These are phyloP conservation scores for Cirrhinus mrigala DNA, from an alignment of 2,797 vertebrate genomes.

Conservation along the genomic window DNA sequence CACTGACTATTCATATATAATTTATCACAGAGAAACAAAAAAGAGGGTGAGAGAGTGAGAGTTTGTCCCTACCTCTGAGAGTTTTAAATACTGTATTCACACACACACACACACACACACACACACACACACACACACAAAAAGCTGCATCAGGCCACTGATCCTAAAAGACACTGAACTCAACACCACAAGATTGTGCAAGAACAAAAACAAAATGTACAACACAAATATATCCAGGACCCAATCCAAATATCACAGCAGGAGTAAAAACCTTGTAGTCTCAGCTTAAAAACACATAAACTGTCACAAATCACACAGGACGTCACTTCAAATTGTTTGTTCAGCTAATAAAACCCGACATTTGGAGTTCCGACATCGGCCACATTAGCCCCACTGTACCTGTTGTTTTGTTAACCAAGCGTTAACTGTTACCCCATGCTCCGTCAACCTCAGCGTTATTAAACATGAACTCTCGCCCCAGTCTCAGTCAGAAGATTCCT, in stretches of 20 bases:
- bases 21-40: constrained; percentile 44
- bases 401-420: constrained; percentile 23
- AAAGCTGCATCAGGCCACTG: not conserved
- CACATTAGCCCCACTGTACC: not conserved
- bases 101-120: constrained; percentile 16
- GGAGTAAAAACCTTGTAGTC: constrained; percentile 5
- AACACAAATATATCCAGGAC: constrained; percentile 19
- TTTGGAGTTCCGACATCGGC: not conserved
- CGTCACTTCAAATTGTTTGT: constrained; percentile 4
- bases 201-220: constrained; percentile 35
- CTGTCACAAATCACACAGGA: constrained; percentile 18
- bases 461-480: constrained; percentile 24
- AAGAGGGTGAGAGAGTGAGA: constrained; percentile 30
- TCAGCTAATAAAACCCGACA: constrained; percentile 15
- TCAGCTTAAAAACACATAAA: constrained; percentile 17
- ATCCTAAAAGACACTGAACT: constrained; percentile 5
- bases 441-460: not conserved
- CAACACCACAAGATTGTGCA: constrained; percentile 23
- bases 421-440: constrained; percentile 3
- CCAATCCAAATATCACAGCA: constrained; percentile 19
- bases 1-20: constrained; percentile 56
- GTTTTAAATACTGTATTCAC: constrained; percentile 38
- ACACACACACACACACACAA: constrained; percentile 2
- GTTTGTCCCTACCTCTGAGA: constrained; percentile 42
- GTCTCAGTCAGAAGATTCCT: constrained; percentile 4